Evolutionary conservation across 1,140 invertebrate species (phyloP).

Genomic region (Lethocerus indicus): DNA sequence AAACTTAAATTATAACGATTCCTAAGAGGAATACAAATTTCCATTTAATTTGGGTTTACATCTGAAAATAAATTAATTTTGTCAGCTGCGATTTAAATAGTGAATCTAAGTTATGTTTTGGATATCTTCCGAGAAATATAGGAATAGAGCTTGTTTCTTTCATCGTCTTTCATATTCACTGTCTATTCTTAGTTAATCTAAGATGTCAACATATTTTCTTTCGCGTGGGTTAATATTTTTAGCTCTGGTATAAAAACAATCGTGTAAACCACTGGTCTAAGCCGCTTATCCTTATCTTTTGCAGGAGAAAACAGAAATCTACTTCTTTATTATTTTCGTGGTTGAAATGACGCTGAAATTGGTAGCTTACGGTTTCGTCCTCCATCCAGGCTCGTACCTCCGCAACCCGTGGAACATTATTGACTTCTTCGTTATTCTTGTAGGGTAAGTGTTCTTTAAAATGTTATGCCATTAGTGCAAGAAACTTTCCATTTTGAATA

Average conservation of each 20-base stretch:
- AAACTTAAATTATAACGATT: neutral
- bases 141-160: neutral
- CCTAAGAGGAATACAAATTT: neutral
- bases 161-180: neutral
- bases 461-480: too few relatives aligned
- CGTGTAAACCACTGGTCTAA: neutral
- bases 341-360: conserved; percentile 14
- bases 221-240: neutral
- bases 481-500: too few relatives aligned
- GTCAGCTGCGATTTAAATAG: too few relatives aligned
- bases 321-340: conserved; percentile 12
- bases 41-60: neutral
- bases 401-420: conserved; percentile 14
- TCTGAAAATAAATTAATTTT: too few relatives aligned
- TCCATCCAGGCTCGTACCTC: conserved; percentile 13
- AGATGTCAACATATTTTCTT: neutral
- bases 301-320: conserved; percentile 12
- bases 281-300: neutral
- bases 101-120: neutral
- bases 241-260: neutral
- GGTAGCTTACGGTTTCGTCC: conserved; percentile 9
- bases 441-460: too few relatives aligned
- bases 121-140: neutral
- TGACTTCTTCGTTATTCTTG: conserved; percentile 14
- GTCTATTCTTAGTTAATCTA: neutral